Evolutionary conservation across 2,888 invertebrate genomes (phyloP), one percentile per base, ranked within the genome.

Genomic region (Archips xylosteana): DNA sequence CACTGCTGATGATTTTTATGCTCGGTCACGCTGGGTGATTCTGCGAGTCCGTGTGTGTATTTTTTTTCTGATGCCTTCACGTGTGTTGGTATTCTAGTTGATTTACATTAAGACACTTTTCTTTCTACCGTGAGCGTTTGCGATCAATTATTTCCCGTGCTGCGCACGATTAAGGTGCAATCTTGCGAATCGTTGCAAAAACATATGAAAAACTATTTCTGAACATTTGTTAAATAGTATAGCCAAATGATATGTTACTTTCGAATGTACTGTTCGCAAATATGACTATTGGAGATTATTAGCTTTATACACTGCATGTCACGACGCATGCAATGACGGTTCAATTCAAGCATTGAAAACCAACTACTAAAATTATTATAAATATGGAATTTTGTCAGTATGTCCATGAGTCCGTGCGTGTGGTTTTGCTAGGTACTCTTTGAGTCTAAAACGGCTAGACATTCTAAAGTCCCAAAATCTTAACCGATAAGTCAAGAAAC

Each of bases 1-100:
- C 81, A 81, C 81, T 85, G 88, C 81, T 83, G 87, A 92, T 92
- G 89, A 93, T 92, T 93, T 94, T 94, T 94, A 94, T 94, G 87
- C 88, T 80, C 72, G 83, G 94, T 92, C 89, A 92, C 89, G 94
- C 89, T 93, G 89, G 90, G 89, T 88, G 90, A 73, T 75, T 81
- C 79, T 81, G 76, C 75, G 81, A 80, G 81, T 77, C 83, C 81
- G 86, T 89, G 85, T 88, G 88, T 86, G 87, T 83, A 79, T 87
- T 89, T 89, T 45, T 92, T 89, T 83, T 79, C 79, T 79, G 75
- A 78, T 78, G 77, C 80, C 82, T 83, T 83, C 81, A 80, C 82
- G 70, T 85, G 82, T 84, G 80, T 78, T 76, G 74, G 81, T 85
- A 83, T 82, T 83, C 78, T 82, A 82, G 80, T 81, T 82, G 85